Evolutionary conservation across 2,797 vertebrate genomes (phyloP).

Genomic region (Ammospiza maritima): DNA sequence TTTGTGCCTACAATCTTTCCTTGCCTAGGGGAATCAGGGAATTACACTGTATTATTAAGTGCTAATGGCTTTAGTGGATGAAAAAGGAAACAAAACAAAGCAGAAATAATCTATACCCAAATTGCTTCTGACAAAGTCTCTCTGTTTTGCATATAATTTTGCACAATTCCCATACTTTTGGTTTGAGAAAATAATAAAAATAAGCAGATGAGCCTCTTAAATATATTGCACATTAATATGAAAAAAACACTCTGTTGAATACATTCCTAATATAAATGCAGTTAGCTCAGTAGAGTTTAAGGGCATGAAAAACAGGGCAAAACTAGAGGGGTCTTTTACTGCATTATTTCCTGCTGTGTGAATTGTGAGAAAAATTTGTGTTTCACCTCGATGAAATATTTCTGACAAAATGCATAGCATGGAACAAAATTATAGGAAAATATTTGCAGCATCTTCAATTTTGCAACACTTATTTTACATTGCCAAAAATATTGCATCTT

Average conservation of each 20-base stretch:
- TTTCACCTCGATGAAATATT: not conserved
- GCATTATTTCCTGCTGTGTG: not conserved
- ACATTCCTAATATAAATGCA: not conserved
- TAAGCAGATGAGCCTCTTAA: not conserved
- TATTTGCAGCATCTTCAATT: not conserved
- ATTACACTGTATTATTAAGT: constrained; percentile 1
- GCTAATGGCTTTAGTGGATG: not conserved
- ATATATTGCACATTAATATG: not conserved
- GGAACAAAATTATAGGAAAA: not conserved
- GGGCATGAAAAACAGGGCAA: not conserved
- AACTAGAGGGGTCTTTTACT: not conserved
- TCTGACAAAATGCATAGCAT: not conserved
- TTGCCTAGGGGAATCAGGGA: not conserved
- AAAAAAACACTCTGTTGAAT: not conserved
- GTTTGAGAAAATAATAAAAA: not conserved
- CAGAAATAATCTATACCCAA: not conserved
- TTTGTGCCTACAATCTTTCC: not conserved
- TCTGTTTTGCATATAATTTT: not conserved
- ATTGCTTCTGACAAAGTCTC: constrained; percentile 2
- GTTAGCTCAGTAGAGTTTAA: not conserved
- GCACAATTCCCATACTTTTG: not conserved
- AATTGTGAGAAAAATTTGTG: not conserved
- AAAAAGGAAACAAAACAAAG: not conserved
- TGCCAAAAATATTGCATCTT: not conserved
- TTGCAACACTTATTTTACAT: not conserved